Evolutionary conservation across 2,888 invertebrate genomes (phyloP).

Genomic region (Elysia crispata): DNA sequence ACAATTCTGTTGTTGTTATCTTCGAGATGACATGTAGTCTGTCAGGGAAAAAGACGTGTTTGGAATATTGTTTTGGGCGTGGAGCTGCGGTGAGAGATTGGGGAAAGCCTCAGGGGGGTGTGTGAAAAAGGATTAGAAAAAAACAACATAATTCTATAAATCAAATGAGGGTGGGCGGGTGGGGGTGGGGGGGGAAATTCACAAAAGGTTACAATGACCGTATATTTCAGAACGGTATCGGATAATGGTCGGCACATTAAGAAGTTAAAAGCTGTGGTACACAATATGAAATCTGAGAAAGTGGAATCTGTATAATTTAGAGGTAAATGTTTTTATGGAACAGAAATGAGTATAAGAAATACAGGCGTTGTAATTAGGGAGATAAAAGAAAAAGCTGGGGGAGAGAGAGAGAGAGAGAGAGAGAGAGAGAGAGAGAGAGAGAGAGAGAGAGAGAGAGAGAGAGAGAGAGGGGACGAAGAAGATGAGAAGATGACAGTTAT

Average conservation of each 20-base stretch:
- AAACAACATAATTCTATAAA: no score
- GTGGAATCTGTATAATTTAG: background rate
- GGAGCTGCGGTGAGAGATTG: no score
- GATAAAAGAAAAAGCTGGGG: background rate
- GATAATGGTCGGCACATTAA: background rate
- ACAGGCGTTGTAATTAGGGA: background rate
- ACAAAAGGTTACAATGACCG: background rate
- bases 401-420: background rate
- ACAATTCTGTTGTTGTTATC: no score
- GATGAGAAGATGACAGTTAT: background rate
- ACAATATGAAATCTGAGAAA: background rate
- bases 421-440: background rate
- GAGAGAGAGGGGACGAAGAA: background rate
- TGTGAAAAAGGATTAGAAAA: background rate
- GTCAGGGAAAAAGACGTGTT: background rate
- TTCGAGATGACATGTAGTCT: background rate
- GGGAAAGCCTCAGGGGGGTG: background rate
- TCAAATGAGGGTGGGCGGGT: no score
- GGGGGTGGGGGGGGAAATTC: background rate
- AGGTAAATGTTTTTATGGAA: background rate
- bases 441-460: background rate
- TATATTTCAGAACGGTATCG: background rate
- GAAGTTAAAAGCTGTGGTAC: background rate
- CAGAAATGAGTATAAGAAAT: background rate
- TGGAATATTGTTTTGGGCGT: no score